These are phyloP conservation scores for Scelioninae gen. 1 DNA, from an alignment of 2,888 invertebrate species.

Conservation along the genomic window DNA sequence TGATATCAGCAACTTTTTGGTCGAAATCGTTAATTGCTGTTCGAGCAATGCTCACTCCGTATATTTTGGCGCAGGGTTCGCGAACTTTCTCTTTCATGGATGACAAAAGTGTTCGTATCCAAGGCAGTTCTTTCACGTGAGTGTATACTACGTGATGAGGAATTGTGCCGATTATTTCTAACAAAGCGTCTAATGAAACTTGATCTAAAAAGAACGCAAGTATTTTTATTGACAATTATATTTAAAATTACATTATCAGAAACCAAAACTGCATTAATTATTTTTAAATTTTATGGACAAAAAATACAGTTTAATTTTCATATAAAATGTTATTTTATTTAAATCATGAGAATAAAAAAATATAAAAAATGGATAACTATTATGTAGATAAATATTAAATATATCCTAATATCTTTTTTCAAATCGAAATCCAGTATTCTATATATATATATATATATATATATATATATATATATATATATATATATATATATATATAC, in stretches of 20 bases:
- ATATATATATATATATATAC: no score
- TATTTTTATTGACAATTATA: not conserved
- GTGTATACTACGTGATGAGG: conserved; percentile 88
- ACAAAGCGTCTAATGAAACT: conserved; percentile 89
- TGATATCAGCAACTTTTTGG: conserved; percentile 85
- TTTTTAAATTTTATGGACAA: no score
- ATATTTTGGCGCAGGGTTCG: conserved; percentile 90
- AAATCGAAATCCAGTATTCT: no score
- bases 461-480: no score
- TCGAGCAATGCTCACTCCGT: conserved; percentile 89
- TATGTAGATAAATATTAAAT: no score
- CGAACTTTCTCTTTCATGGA: conserved; percentile 91
- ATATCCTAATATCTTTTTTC: no score
- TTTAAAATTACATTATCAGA: not conserved
- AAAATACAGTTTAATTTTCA: no score
- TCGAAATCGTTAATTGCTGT: conserved; percentile 86
- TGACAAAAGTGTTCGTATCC: conserved; percentile 88
- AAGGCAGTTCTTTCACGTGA: conserved; percentile 87
- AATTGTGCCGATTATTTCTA: conserved; percentile 93
- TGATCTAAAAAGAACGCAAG: conserved; percentile 84
- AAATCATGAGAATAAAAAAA: no score
- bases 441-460: no score
- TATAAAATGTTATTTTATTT: no score
- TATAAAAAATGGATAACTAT: no score
- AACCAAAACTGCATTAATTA: not conserved